Evolutionary conservation across 2,113 vertebrate species (phyloP).

Genomic region (Pimephales promelas): DNA sequence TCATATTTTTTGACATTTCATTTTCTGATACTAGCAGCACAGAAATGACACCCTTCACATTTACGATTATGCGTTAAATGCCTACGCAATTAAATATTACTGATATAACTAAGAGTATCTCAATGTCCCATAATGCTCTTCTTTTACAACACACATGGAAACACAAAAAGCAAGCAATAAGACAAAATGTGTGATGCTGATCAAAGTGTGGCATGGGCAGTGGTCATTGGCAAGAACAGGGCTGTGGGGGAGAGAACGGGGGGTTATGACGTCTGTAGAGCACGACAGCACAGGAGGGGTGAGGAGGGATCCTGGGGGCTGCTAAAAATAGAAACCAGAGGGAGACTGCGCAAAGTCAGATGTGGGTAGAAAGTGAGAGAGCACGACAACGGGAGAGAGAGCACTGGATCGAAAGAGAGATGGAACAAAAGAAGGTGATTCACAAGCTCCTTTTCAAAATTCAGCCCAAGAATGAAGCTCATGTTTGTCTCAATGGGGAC

Average conservation of each 20-base stretch:
- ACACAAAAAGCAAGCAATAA: neutral
- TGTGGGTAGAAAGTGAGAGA: constrained; percentile 25
- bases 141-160: neutral
- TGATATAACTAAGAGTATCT: neutral
- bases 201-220: constrained; percentile 85
- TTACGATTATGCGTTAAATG: neutral
- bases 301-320: constrained; percentile 74
- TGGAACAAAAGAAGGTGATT: constrained; percentile 61
- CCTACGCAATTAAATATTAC: neutral
- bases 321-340: constrained; percentile 91
- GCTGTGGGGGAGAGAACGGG: constrained; percentile 64
- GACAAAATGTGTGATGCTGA: constrained; percentile 63
- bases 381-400: constrained; percentile 45
- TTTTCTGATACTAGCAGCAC: neutral
- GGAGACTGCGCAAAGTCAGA: constrained; percentile 59
- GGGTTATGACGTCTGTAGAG: constrained; percentile 54
- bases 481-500: constrained; percentile 66
- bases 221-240: constrained; percentile 82
- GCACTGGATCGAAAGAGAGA: constrained; percentile 59
- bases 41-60: neutral
- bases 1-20: neutral
- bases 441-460: constrained; percentile 69
- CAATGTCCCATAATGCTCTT: neutral
- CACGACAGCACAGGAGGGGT: constrained; percentile 60
- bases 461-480: constrained; percentile 65